These are phyloP conservation scores for Apaloderma vittatum DNA, from an alignment of 2,113 vertebrate species.

Conservation along the genomic window DNA sequence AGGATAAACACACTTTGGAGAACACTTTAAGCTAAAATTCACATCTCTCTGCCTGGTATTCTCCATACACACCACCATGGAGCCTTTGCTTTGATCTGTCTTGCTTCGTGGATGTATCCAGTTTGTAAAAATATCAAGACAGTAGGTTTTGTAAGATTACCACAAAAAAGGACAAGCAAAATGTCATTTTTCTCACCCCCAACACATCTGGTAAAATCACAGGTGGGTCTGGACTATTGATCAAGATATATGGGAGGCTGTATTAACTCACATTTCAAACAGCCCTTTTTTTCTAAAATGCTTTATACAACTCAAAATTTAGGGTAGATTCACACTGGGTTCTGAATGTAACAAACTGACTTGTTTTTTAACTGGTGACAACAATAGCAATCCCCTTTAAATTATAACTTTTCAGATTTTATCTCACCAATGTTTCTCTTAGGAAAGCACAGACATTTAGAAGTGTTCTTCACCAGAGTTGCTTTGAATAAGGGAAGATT, in stretches of 20 bases:
- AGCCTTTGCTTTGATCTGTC: neutral
- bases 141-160: neutral
- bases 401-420: neutral
- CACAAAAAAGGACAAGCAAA: neutral
- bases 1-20: neutral
- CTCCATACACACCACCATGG: fast-evolving
- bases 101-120: neutral
- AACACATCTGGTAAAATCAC: neutral
- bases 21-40: neutral
- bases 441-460: neutral
- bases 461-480: neutral
- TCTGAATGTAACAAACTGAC: neutral
- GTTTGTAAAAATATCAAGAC: neutral
- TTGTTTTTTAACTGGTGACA: neutral
- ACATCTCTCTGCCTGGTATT: neutral
- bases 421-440: neutral
- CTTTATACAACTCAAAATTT: neutral
- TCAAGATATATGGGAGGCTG: neutral
- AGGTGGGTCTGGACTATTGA: neutral
- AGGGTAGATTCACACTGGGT: neutral
- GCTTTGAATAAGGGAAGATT: neutral
- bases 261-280: neutral
- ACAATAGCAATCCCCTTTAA: neutral
- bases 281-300: neutral
- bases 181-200: neutral